phyloP scores from a whole-genome alignment of 2,113 vertebrate genomes.

The Spheniscus mendiculus region DNA sequence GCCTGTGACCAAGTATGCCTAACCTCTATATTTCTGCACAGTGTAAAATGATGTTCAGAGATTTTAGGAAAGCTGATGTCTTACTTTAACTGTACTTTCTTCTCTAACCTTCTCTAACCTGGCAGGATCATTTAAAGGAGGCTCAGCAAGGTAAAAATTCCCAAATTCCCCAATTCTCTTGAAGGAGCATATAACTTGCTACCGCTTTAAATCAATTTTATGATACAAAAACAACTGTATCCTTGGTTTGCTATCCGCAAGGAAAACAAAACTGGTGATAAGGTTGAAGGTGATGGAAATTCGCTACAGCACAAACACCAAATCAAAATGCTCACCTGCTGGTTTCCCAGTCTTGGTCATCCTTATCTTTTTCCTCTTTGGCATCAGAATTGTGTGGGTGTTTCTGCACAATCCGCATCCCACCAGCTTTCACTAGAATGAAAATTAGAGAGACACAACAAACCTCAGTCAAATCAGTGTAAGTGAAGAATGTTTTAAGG shows the following conservation, averaged over 20 bases:
- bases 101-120: neutral
- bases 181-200: accelerated
- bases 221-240: neutral
- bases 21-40: neutral
- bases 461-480: neutral
- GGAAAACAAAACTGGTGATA: neutral
- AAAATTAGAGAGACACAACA: neutral
- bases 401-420: conserved; percentile 98
- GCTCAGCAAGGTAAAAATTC: neutral
- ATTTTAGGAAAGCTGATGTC: neutral
- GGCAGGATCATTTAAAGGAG: neutral
- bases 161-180: neutral
- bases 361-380: conserved; percentile 85
- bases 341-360: conserved; percentile 90
- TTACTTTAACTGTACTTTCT: neutral
- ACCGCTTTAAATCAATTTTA: neutral
- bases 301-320: neutral
- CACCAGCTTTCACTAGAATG: conserved; percentile 91
- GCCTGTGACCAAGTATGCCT: neutral
- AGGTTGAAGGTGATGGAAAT: neutral
- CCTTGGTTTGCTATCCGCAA: neutral
- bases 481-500: neutral
- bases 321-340: conserved; percentile 79
- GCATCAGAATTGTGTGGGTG: conserved; percentile 81
- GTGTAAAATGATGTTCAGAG: neutral